Base-by-base conservation (phyloP, 2,888 invertebrate genomes). In the Andrena dorsata region DNA sequence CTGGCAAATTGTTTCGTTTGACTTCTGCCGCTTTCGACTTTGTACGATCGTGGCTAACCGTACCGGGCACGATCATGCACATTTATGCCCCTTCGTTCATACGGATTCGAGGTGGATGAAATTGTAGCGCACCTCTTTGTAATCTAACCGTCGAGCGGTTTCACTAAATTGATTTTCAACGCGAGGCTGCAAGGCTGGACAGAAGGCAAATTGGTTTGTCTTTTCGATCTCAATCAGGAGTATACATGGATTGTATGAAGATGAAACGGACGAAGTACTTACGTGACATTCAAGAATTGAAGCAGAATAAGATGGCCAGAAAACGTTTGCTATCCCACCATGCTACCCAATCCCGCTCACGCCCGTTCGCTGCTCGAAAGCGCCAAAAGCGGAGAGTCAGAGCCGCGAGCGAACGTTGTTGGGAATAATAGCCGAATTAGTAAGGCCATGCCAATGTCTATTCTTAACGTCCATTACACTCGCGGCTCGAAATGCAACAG, bases 401-500 rank as follows among this genome's bases (percentile, higher is more conserved):
- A 51, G 30, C 13, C n/a, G 2, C n/a, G 26, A 41, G n/a, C 47
- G 8, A 58, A 76, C 51, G 51, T 70, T 77, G 73, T 82, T 74
- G 51, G 64, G 74, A 71, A 77, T 83, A 83, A 82, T 82, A 70
- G 71, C 51, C 26, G 77, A 77, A 77, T 82, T 64, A 76, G 56
- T 60, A 71, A 68, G 74, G 51, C 60, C 68, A 74, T 41, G 83
- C 82, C 77, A 82, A 75, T 56, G 66, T 82, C 77, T 83, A 83
- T 83, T 82, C 68, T 83, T 83, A 82, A 74, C 82, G 58, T 82
- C 82, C 82, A 83, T 83, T 83, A 83, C 30, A 71, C 63, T 58
- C 28, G 65, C 49, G 58, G 20, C 77, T 51, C 28, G 82, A 83
- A 68, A 77, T 60, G 53, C 60, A 56, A 8, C 77, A 26, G 64